Evolutionary conservation across 2,797 vertebrate species (phyloP).

Genomic region (Acanthurus lineatus): DNA sequence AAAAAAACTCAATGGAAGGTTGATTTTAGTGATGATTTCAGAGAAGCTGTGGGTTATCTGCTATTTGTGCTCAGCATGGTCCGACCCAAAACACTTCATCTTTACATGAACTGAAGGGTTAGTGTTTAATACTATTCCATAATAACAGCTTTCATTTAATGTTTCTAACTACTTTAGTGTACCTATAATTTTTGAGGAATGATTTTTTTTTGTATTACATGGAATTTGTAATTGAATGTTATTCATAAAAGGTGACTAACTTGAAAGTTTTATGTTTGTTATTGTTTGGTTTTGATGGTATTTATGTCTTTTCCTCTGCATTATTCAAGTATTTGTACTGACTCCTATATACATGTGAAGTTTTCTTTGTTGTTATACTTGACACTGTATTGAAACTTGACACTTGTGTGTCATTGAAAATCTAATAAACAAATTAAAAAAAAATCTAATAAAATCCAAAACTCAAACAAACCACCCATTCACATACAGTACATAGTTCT

Average conservation of each 20-base stretch:
- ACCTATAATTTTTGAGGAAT: background rate
- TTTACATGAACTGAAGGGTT: background rate
- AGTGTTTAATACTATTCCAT: background rate
- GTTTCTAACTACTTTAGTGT: too few relatives aligned
- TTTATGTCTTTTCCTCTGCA: background rate
- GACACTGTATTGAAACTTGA: background rate
- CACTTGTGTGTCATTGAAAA: background rate
- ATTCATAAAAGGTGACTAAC: background rate
- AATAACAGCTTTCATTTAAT: background rate
- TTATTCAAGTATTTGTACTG: background rate
- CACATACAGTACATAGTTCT: constrained; percentile 79
- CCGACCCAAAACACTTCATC: background rate
- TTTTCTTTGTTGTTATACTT: background rate
- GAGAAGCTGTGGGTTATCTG: too few relatives aligned
- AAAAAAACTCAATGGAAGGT: background rate
- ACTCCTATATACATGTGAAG: background rate
- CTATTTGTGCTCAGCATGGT: background rate
- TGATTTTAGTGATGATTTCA: too few relatives aligned
- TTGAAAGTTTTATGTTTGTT: background rate
- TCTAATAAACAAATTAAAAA: background rate
- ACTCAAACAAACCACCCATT: constrained; percentile 69
- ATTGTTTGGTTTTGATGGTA: background rate
- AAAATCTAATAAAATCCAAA: background rate
- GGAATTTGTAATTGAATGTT: background rate
- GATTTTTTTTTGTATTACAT: background rate